Base-by-base conservation (phyloP, 2,888 invertebrate species). In the Ellobium chinense region DNA sequence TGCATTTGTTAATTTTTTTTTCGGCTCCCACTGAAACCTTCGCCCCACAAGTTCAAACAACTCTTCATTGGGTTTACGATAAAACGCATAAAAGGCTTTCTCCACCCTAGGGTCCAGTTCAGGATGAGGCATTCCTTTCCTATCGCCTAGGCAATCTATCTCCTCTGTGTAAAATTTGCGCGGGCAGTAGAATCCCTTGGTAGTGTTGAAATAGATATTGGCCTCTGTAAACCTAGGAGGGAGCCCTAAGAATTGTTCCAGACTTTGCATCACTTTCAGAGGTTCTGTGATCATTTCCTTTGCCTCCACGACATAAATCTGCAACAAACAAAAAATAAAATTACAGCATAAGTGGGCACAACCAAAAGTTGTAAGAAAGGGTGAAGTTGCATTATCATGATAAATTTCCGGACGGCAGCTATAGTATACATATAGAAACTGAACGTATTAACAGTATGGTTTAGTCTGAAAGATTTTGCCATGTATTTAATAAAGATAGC, bases 121-220 rank as follows among this genome's bases (percentile, higher is more conserved):
- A 0, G 73, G 73, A 37, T 79, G 79, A 0, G 29, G 29, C 7
- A 12, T 63, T 0, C 73, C 68, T 24, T 79, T 79, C 39, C 73
- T 66, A 12, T 34, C 46, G 5, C 34, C 1, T 34, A 79, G 34
- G 24, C 79, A 79, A 1, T 21, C 7, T 24, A 70, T 36, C 34
- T 34, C 29, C 0, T 34, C 24, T 27, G n/a, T 7, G 27, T 65
- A 56, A 37, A 79, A 58, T 0, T 65, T 73, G 0, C 65, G 34
- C 58, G 21, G 34, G 65, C 79, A 79, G 58, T 73, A 74, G 21
- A 66, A 73, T 21, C 79, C 79, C 29, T 73, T 73, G 27, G 70
- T 79, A 21, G 29, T 21, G 66, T 79, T 79, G 58, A 66, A 79
- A n/a, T 62, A 66, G 27, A 79, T 65, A 36, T 79, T 79, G 9